Base-by-base conservation (phyloP, 1,140 invertebrate species). In the Sycobia sp. region DNA sequence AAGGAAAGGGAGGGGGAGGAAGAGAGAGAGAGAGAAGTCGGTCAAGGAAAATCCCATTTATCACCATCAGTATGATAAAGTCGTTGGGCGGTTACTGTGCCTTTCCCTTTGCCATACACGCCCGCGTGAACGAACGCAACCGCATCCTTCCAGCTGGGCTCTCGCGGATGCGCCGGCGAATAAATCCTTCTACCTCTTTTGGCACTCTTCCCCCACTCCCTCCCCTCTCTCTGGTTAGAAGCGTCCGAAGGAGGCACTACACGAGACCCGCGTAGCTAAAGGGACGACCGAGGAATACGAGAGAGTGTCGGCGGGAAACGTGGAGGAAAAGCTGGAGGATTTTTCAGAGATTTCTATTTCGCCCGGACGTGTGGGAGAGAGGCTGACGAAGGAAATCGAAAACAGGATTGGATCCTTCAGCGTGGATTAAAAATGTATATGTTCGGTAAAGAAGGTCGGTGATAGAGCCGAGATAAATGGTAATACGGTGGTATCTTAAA, bases 11-110 rank as follows among this genome's bases (percentile, higher is more conserved):
- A 20, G 0, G 29, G 8, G 3, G 46, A 43, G 20, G 20, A 43
- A 43, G 16, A 43, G 41, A 16, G 41, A 16, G n/a, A 20, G 1
- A 43, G 41, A 10, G 18, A 46, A 49, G 29, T 10, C 16, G 11
- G 3, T 34, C 16, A 51, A 34, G 13, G 38, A 46, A 43, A 44
- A 61, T 53, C 23, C 10, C 49, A 61, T 53, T 53, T 53, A 44
- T 53, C 36, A 53, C 49, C 36, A 61, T 53, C 38, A 36, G 59
- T 25, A n/a, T 39, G 49, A 53, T 53, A 54, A 61, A 61, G 59
- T 53, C 59, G 38, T 61, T 22, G n/a, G 49, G 50, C 22, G 38
- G 36, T 53, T 54, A 36, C n/a, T n/a, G n/a, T n/a, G n/a, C n/a
- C n/a, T n/a, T n/a, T n/a, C n/a, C n/a, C n/a, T n/a, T n/a, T n/a